Conservation (phyloP, 2,113 vertebrate genomes). For the Neoarius graeffei region DNA sequence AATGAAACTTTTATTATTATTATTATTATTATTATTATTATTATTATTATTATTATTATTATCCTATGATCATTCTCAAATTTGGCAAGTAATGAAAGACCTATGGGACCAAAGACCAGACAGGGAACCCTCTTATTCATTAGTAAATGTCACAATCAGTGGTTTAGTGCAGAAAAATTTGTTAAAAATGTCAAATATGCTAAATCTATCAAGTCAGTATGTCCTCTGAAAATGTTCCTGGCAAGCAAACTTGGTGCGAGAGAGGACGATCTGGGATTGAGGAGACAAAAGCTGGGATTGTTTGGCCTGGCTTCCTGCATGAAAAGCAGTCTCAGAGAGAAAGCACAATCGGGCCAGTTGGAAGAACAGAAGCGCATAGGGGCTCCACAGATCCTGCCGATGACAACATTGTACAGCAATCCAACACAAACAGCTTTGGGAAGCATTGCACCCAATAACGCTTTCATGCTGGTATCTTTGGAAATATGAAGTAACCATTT, state of each 20-base stretch:
- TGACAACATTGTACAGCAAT: conserved; percentile 49
- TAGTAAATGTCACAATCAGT: not conserved
- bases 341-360: conserved; percentile 62
- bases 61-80: not conserved
- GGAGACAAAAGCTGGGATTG: conserved; percentile 70
- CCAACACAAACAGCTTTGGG: conserved; percentile 41
- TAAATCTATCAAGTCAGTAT: conserved; percentile 46
- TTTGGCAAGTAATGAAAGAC: not conserved
- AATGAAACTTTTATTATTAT: too few species aligned
- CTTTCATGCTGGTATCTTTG: conserved; percentile 17
- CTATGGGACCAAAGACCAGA: not conserved
- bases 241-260: conserved; percentile 58
- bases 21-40: too few species aligned
- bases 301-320: conserved; percentile 64
- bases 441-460: not conserved
- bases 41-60: too few species aligned
- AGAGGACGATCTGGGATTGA: conserved; percentile 52
- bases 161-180: not conserved
- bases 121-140: not conserved
- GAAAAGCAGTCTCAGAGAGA: conserved; percentile 66
- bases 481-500: conserved; percentile 38
- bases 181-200: not conserved
- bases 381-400: conserved; percentile 63
- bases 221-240: conserved; percentile 58
- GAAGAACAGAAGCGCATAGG: conserved; percentile 63